Conservation (phyloP, 1,140 invertebrate genomes). For the Pogonognathellus flavescens region DNA sequence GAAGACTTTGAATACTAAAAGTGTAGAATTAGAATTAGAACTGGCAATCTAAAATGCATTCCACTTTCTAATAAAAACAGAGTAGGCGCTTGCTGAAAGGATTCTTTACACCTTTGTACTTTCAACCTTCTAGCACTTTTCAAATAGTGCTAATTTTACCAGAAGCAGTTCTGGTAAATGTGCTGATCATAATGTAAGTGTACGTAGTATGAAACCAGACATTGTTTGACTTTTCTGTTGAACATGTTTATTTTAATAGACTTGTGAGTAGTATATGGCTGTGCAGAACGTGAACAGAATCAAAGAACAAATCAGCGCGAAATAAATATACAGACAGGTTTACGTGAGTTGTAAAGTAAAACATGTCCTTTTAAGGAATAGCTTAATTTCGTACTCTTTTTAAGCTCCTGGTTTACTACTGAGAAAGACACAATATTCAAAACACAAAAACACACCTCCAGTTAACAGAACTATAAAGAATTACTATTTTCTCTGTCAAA, state of each 20-base stretch:
- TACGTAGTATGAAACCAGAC: neutral
- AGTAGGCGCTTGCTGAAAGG: neutral
- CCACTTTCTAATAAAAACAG: conserved; percentile 4
- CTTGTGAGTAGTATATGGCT: neutral
- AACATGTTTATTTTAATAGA: neutral
- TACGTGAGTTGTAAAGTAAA: neutral
- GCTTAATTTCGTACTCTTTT: neutral
- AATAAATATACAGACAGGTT: conserved; percentile 1
- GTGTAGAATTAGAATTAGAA: too few species aligned
- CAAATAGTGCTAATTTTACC: neutral
- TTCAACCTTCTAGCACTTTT: neutral
- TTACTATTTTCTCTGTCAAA: too few species aligned
- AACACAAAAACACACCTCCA: too few species aligned
- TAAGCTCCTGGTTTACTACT: too few species aligned
- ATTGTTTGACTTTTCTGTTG: neutral
- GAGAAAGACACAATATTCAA: too few species aligned
- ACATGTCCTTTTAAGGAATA: neutral
- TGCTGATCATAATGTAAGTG: neutral
- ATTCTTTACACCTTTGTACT: neutral
- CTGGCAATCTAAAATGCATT: too few species aligned
- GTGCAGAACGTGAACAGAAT: neutral
- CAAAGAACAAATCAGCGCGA: neutral
- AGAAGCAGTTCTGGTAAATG: neutral
- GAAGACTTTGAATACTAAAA: neutral
- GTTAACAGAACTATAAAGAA: too few species aligned